Base-by-base conservation (phyloP, 2,888 invertebrate species). In the Steinernema scapterisci region DNA sequence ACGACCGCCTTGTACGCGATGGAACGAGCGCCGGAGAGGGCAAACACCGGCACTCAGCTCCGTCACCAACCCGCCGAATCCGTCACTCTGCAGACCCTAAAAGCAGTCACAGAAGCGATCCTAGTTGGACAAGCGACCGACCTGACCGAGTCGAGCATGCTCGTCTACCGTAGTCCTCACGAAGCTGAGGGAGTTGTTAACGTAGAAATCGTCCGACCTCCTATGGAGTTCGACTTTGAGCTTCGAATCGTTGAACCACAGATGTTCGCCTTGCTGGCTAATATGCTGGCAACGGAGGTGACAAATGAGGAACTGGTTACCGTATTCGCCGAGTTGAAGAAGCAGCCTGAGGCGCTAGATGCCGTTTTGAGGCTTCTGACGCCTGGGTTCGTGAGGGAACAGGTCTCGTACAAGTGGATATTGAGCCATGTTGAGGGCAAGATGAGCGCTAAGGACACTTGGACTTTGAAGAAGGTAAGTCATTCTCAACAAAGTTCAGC, bases 321-420 rank as follows among this genome's bases (percentile, higher is more conserved):
- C 21, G 54, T 76, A 38, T 70, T 25, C 38, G 76, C 77, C 13
- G 72, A 56, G 38, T n/a, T 76, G 25, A 45, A 43, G 21, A 73
- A 73, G 48, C 27, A 46, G n/a, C 45, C 73, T 0, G 48, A 21
- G 52, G 70, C 51, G n/a, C 48, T 54, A n/a, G 54, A 48, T 9
- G 73, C 56, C n/a, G 76, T 77, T 21, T 56, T 76, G 46, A 43
- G 38, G 44, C 27, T 76, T 0, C 11, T 52, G 44, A 48, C 71
- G n/a, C 74, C 72, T 11, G 76, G 45, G 0, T 38, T 51, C 5
- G 38, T 71, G 27, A 70, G 70, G 27, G 70, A 77, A 44, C 48
- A 76, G 21, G 76, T 76, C 19, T 38, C 44, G 45, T 76, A 76
- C 70, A 70, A 75, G 45, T 76, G 76, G 76, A 76, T 76, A 46